phyloP scores from a whole-genome alignment of 2,113 vertebrate genomes.

The Daubentonia madagascariensis region DNA sequence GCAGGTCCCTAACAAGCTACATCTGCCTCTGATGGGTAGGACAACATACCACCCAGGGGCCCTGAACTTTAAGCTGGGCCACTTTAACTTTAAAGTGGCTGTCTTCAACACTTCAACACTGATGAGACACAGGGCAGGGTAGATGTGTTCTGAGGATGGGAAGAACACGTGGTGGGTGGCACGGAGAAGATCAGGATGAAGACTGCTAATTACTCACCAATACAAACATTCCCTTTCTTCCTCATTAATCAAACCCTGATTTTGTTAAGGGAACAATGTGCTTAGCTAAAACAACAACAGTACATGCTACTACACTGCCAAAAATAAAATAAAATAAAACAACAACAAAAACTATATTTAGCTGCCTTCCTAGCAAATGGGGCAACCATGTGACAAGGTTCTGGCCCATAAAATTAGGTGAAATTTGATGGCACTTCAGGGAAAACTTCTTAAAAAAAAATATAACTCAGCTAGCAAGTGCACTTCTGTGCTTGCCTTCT shows the following conservation, averaged over 20 bases:
- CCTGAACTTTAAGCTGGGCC: neutral
- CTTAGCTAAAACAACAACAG: neutral
- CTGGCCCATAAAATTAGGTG: neutral
- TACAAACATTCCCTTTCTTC: neutral
- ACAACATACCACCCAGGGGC: too few relatives aligned
- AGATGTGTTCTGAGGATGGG: neutral
- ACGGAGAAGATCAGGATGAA: neutral
- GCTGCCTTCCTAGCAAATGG: neutral
- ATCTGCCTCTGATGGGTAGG: too few relatives aligned
- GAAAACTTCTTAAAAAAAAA: neutral
- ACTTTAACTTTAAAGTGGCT: too few relatives aligned
- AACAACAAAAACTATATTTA: neutral
- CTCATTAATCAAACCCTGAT: neutral
- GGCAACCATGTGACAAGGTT: neutral
- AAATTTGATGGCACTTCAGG: neutral
- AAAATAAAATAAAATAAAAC: neutral
- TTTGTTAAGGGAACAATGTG: neutral
- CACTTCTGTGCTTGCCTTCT: neutral
- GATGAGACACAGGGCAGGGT: too few relatives aligned
- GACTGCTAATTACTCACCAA: neutral
- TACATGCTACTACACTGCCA: too few relatives aligned
- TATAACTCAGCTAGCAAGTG: neutral
- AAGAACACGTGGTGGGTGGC: neutral
- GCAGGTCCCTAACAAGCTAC: neutral
- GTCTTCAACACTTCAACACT: too few relatives aligned